A percentile compares a stretch with the other conserved stretches of the same genome.
Evolutionary conservation across 2,113 vertebrate genomes (phyloP).

Genomic region (Ranitomeya imitator): DNA sequence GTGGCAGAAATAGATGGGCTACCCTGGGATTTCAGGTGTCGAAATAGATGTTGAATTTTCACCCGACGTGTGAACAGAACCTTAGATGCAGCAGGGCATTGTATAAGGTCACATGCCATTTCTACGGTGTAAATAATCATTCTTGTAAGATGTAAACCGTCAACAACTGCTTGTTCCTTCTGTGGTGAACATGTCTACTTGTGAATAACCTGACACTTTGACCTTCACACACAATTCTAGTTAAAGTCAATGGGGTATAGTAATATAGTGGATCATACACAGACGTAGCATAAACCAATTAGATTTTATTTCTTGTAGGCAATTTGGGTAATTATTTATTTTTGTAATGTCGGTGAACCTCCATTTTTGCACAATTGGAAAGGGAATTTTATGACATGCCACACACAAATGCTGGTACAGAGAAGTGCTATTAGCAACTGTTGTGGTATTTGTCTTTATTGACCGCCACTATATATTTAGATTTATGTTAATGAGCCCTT

Average conservation of each 20-base stretch:
- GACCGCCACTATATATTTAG: too few species aligned
- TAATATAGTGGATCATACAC: not conserved
- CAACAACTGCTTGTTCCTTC: not conserved
- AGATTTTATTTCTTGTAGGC: not conserved
- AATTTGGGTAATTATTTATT: too few species aligned
- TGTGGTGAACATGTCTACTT: not conserved
- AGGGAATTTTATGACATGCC: too few species aligned
- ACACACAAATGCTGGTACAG: too few species aligned
- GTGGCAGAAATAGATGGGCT: too few species aligned
- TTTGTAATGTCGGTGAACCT: not conserved
- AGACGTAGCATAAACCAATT: not conserved
- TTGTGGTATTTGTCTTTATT: too few species aligned
- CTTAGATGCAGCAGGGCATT: not conserved
- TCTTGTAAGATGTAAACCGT: slow-evolving; percentile 5
- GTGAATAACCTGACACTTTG: not conserved
- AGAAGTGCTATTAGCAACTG: too few species aligned
- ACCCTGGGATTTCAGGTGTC: too few species aligned
- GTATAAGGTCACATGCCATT: not conserved
- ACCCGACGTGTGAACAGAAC: too few species aligned
- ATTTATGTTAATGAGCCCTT: too few species aligned
- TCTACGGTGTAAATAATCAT: not conserved
- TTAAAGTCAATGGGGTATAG: not conserved
- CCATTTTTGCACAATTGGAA: too few species aligned
- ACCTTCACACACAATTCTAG: not conserved
- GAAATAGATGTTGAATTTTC: too few species aligned